These are phyloP conservation scores for Cherax destructor DNA, from an alignment of 1,140 invertebrate genomes.

Conservation along the genomic window DNA sequence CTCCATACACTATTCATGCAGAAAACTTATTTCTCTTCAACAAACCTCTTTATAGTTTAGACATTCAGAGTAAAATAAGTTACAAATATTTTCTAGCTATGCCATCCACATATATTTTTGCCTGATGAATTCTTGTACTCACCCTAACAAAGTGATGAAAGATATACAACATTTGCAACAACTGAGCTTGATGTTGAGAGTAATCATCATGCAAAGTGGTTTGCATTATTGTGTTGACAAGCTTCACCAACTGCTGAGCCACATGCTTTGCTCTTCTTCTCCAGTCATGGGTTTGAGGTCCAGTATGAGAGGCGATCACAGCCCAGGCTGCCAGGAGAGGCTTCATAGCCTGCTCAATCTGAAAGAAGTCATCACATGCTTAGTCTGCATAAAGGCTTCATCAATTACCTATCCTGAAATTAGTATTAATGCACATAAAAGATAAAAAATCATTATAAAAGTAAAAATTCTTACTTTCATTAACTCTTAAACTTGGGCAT, in stretches of 20 bases:
- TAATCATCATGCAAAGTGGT: constrained; percentile 33
- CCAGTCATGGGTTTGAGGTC: constrained; percentile 40
- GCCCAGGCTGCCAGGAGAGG: constrained; percentile 48
- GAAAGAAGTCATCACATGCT: background rate
- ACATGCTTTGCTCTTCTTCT: constrained; percentile 6
- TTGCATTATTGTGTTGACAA: constrained; percentile 25
- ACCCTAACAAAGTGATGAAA: constrained; percentile 44
- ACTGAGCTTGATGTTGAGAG: constrained; percentile 29
- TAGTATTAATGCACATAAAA: too few relatives aligned
- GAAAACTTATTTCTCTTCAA: too few relatives aligned
- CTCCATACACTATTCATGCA: too few relatives aligned
- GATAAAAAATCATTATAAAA: too few relatives aligned
- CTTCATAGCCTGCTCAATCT: constrained; percentile 32
- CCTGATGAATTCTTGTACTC: background rate
- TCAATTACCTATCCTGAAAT: too few relatives aligned
- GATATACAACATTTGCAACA: constrained; percentile 31
- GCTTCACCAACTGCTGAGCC: constrained; percentile 2
- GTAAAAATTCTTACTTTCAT: too few relatives aligned
- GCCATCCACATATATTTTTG: too few relatives aligned
- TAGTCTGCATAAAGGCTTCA: background rate
- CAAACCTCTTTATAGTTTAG: too few relatives aligned
- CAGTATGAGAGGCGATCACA: constrained; percentile 14
- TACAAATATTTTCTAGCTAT: too few relatives aligned
- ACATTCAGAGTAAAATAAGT: too few relatives aligned
- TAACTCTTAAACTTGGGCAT: too few relatives aligned